These are phyloP conservation scores for Bellardia bayeri DNA, from an alignment of 2,888 invertebrate species.

Conservation along the genomic window DNA sequence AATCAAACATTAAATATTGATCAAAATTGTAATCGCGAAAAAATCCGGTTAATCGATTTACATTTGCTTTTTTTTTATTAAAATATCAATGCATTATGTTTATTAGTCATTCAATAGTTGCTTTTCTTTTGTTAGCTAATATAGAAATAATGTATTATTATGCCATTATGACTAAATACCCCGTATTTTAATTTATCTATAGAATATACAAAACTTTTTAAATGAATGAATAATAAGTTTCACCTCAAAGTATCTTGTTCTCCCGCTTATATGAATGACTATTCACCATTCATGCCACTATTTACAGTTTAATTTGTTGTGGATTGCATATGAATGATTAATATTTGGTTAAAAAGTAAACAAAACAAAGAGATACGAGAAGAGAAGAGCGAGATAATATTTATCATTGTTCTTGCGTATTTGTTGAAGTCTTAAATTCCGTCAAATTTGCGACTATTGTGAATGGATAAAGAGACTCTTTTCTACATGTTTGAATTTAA, in stretches of 20 bases:
- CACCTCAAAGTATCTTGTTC: neutral
- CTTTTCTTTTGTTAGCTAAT: too few relatives aligned
- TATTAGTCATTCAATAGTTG: too few relatives aligned
- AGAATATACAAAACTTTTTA: neutral
- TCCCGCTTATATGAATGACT: neutral
- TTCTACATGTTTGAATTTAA: slow-evolving; percentile 1
- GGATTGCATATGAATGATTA: slow-evolving; percentile 11
- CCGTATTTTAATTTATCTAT: neutral
- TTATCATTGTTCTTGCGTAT: slow-evolving; percentile 6
- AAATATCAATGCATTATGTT: too few relatives aligned
- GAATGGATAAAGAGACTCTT: slow-evolving; percentile 43
- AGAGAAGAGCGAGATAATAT: neutral
- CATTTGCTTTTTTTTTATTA: too few relatives aligned
- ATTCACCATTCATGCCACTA: neutral
- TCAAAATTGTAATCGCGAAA: too few relatives aligned
- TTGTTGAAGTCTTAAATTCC: neutral
- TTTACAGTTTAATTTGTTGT: neutral
- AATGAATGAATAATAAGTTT: slow-evolving; percentile 19
- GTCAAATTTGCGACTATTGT: slow-evolving; percentile 16
- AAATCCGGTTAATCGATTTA: too few relatives aligned
- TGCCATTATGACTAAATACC: neutral
- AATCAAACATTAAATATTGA: too few relatives aligned
- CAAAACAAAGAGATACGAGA: neutral
- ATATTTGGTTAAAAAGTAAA: neutral
- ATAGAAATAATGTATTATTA: too few relatives aligned